A percentile compares a stretch with the other conserved stretches of the same genome.
Evolutionary conservation across 2,797 vertebrate species (phyloP).

Genomic region (Amphiprion clarkii): DNA sequence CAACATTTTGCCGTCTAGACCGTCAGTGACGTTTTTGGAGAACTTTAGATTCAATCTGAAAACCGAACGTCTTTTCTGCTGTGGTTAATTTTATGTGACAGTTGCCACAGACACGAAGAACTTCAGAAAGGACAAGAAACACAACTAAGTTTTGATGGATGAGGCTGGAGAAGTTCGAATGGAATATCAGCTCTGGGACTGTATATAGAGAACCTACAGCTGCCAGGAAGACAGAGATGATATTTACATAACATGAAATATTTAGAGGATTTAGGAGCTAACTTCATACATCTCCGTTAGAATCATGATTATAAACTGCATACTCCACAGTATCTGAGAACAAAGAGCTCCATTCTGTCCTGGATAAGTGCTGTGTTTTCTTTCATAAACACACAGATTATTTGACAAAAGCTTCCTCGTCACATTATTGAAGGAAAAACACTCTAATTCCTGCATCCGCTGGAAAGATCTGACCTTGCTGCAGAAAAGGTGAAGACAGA

Average conservation of each 20-base stretch:
- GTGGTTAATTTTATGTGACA: no score
- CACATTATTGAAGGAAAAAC: slow-evolving; percentile 20
- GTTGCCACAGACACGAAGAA: no score
- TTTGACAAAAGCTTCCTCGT: slow-evolving; percentile 14
- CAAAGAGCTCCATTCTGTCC: neutral
- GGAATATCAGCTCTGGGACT: slow-evolving; percentile 27
- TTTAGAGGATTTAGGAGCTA: neutral
- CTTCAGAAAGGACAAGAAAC: no score
- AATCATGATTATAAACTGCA: neutral
- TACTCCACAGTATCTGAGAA: neutral
- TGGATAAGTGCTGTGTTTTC: neutral
- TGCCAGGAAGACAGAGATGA: neutral
- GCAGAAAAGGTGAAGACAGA: slow-evolving; percentile 26
- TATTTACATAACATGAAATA: slow-evolving; percentile 4
- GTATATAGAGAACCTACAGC: neutral
- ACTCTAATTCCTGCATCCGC: slow-evolving; percentile 22
- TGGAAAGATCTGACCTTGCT: slow-evolving; percentile 66
- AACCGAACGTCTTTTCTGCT: no score
- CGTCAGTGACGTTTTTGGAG: no score
- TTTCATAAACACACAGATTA: slow-evolving; percentile 11
- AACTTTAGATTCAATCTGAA: no score
- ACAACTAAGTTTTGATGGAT: slow-evolving; percentile 1
- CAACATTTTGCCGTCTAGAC: no score
- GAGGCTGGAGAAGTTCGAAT: neutral
- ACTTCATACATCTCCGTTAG: neutral